Evolutionary conservation across 2,797 vertebrate genomes (phyloP), one percentile per base, ranked within the genome.

Genomic region (Loriculus beryllinus): DNA sequence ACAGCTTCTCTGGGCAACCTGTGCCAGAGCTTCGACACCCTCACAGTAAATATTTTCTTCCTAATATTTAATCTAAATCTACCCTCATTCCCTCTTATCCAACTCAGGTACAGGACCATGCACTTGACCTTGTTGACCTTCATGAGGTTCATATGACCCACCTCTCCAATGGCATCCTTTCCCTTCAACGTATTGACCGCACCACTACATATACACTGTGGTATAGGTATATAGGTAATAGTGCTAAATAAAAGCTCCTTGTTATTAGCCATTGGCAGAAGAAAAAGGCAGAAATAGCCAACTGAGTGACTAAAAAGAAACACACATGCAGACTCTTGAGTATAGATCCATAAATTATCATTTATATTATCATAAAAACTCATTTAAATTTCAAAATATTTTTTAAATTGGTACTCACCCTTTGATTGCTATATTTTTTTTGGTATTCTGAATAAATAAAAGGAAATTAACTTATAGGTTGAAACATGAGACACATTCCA

Each of bases 371-470:
- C 72, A 81, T 96, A 89, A 96, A 96, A 96, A 67, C 85, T 95
- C 63, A 96, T 95, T 96, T 96, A 93, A 95, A 97, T 96, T 95
- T 95, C 87, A 93, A 72, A 95, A 86, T 94, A 83, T 70, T 95
- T 93, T 89, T 31, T 4, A 92, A 64, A 88, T 87, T 2, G 1
- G 69, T 78, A 65, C 74, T 93, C 77, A 68, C 67, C 37, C 80
- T 94, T 96, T 96, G 93, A 95, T 95, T 95, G 81, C 70, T 48
- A 3, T 40, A 10, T 67, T 60, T 52, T 65, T 57, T 67, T 88
- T 49, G 45, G 49, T 63, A 43, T 93, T 95, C 92, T 82, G 93
- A 95, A 95, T 95, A 94, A 93, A 90, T 92, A 85, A 88, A 94
- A 93, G 74, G 52, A 96, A 92, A 89, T 86, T 87, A 88, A 86